Percentiles rank a stretch among this genome's conserved stretches.
phyloP scores from a whole-genome alignment of 2,888 invertebrate genomes.

The Rugalucina vietnamica region DNA sequence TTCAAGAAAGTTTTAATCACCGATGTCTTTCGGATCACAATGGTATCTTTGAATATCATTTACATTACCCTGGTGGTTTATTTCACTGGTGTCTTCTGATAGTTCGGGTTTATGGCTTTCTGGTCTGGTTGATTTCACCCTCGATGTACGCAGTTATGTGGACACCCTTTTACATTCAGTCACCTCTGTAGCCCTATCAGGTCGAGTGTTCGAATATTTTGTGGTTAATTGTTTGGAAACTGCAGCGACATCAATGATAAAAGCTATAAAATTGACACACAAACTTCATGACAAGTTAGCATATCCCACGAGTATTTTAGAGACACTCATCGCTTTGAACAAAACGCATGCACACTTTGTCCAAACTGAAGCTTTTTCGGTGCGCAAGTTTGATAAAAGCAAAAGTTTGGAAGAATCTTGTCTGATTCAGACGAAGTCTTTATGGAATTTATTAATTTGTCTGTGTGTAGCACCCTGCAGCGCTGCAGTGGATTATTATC shows the following conservation, averaged over 20 bases:
- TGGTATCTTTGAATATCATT: background rate
- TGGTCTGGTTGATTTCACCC: background rate
- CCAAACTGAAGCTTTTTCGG: too few species aligned
- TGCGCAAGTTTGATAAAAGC: too few species aligned
- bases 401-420: too few species aligned
- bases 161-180: background rate
- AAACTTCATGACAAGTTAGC: too few species aligned
- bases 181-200: background rate
- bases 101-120: background rate
- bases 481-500: background rate
- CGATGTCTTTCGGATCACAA: background rate
- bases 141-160: background rate
- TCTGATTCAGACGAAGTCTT: too few species aligned
- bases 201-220: background rate
- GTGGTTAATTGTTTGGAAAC: slow-evolving; percentile 1
- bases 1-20: background rate
- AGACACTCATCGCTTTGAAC: too few species aligned
- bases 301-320: too few species aligned
- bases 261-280: background rate
- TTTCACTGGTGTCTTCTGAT: background rate
- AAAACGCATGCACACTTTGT: too few species aligned
- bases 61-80: background rate
- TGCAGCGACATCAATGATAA: background rate
- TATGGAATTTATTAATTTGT: too few species aligned
- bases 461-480: background rate